phyloP scores from a whole-genome alignment of 1,140 invertebrate genomes.

The Platorchestia sp. region DNA sequence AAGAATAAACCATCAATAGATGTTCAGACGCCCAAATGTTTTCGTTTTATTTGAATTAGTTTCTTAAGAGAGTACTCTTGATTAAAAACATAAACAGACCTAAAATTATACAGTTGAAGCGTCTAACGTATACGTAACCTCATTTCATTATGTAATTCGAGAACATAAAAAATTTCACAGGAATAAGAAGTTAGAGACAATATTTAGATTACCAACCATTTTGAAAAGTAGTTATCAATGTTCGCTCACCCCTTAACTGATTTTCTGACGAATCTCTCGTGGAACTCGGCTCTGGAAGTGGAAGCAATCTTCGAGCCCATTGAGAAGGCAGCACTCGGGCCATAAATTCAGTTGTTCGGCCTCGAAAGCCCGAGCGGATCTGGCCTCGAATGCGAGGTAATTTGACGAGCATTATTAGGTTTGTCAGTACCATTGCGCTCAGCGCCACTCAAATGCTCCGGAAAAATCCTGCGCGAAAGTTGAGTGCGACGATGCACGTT shows the following conservation, averaged over 20 bases:
- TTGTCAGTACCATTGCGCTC: conserved; percentile 27
- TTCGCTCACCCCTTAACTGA: not conserved
- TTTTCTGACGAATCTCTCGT: not conserved
- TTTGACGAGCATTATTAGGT: conserved; percentile 52
- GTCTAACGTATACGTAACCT: too few relatives aligned
- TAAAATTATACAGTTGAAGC: too few relatives aligned
- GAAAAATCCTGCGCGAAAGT: not conserved
- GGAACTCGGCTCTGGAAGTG: not conserved
- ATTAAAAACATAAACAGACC: too few relatives aligned
- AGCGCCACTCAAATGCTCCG: conserved; percentile 22
- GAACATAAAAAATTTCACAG: too few relatives aligned
- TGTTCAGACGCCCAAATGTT: too few relatives aligned
- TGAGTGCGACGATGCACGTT: not conserved
- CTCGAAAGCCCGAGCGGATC: conserved; percentile 1
- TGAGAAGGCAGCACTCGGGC: not conserved
- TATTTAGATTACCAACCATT: too few relatives aligned
- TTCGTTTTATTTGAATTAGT: too few relatives aligned
- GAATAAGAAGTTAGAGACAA: too few relatives aligned
- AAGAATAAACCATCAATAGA: too few relatives aligned
- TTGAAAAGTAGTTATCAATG: not conserved
- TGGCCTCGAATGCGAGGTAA: conserved; percentile 46
- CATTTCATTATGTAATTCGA: too few relatives aligned
- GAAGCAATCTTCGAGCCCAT: conserved; percentile 25
- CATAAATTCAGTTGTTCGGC: conserved; percentile 43
- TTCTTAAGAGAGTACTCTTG: too few relatives aligned